Conservation (phyloP, 2,797 vertebrate species). For the Fundulus diaphanus region DNA sequence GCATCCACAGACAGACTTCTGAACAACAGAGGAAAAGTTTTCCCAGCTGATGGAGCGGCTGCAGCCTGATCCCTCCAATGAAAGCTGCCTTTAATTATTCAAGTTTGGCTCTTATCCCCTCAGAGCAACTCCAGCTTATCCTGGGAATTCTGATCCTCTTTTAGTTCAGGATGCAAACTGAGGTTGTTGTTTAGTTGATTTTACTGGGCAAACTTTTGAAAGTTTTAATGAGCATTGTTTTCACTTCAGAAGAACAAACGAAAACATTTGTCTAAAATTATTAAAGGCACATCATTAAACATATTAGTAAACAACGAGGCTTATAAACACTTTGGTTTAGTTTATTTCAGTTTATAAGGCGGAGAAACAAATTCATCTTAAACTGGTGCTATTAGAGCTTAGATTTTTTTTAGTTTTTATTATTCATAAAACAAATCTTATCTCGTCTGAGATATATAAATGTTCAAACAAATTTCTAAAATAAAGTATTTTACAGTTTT, state of each 20-base stretch:
- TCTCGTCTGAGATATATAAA: neutral
- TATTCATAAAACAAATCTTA: neutral
- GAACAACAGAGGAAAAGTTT: conserved; percentile 73
- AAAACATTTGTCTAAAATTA: neutral
- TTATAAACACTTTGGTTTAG: neutral
- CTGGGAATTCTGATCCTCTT: neutral
- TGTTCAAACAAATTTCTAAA: neutral
- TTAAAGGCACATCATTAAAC: neutral
- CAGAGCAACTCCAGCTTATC: neutral
- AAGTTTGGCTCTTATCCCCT: neutral
- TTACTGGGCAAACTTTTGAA: neutral
- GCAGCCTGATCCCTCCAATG: conserved; percentile 34
- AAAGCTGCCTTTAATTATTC: conserved; percentile 11
- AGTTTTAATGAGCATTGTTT: neutral
- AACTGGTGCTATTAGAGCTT: neutral
- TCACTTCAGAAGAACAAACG: neutral
- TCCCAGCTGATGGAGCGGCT: conserved; percentile 82
- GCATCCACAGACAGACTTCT: conserved; percentile 76
- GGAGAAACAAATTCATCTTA: neutral
- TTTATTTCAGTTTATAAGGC: neutral
- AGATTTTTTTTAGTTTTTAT: neutral
- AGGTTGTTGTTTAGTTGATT: neutral
- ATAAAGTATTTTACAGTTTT: neutral
- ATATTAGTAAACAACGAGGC: neutral
- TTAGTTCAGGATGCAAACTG: neutral